Evolutionary conservation across 2,888 invertebrate genomes (phyloP), one percentile per base, ranked within the genome.

Genomic region (Lissocephala sabroskyi): DNA sequence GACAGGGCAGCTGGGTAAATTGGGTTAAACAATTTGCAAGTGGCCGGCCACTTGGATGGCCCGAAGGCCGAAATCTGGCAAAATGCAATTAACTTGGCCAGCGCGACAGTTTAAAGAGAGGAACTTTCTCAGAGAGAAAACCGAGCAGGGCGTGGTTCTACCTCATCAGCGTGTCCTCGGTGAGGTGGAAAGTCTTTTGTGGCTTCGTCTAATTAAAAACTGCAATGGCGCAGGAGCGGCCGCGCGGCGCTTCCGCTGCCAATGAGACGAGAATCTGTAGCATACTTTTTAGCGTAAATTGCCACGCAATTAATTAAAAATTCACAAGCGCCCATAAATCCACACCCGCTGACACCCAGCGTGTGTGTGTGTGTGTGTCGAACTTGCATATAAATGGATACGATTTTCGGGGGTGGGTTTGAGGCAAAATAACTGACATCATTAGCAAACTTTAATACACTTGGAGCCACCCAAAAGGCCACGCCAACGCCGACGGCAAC

Each of bases 221-320:
- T 35, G 51, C 55, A 40, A 28, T 3, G 2, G 5, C 14, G 9
- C 29, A 11, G n/a, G 6, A 5, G 16, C 19, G 28, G n/a, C 7
- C 19, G 19, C 9, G n/a, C 9, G 29, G 23, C n/a, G n/a, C n/a
- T n/a, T n/a, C n/a, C 44, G 52, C 51, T 55, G 46, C 59, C 75
- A 75, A 70, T 70, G 76, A 58, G 61, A 57, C 54, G 44, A 9
- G 43, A 39, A 70, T 58, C 52, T 60, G 55, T 62, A 53, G 77
- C 77, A 71, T 74, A 71, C 62, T 76, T 71, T 59, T 52, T 30
- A 43, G 78, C 56, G 67, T 61, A 33, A n/a, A n/a, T 44, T 44
- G 48, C 56, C 71, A 77, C n/a, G n/a, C 77, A 71, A 71, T 71
- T 71, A 71, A 71, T 71, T 71, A 70, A 74, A 71, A 71, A 66